Evolutionary conservation across 2,113 vertebrate genomes (phyloP), one percentile per base, ranked within the genome.

Genomic region (Daubentonia madagascariensis): DNA sequence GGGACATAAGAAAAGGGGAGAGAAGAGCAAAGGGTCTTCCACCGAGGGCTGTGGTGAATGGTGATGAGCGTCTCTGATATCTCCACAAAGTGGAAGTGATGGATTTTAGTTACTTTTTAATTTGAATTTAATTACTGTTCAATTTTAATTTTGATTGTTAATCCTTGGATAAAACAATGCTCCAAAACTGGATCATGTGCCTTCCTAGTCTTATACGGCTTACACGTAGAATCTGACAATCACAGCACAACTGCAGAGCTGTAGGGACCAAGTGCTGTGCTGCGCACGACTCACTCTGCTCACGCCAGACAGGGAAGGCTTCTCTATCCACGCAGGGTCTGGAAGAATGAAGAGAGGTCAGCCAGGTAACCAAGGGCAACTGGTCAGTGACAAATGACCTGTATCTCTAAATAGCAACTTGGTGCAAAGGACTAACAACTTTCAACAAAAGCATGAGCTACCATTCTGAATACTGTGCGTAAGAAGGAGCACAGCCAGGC

Each of bases 101-200:
- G 12, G 45, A 32, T 76, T 89, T 48, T 57, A 73, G 72, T 59
- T 81, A 30, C 37, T 89, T 81, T 85, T 59, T 65, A 35, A 85
- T 89, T 96, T 94, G 50, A 72, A 76, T 35, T 83, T 50, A 80
- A 92, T 92, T 75, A 73, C 91, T 96, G 79, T 59, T 45, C 59
- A 45, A 35, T 76, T 86, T 95, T 88, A 59, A 80, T 93, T 91
- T 70, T 52, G 14, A 92, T 80, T 45, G 23, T 43, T 89, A 76
- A 65, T 85, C 78, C 67, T 89, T 65, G 67, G 50, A 54, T 76
- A 76, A 37, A 43, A 65, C 13, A 75, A 45, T 13, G 63, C 40
- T 65, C 25, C 35, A 1, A 81, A 37, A 72, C 32, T 37, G 63
- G 73, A 83, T 43, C 37, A 6, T 3, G 28, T 43, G 13, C 35